Conservation (phyloP, 2,113 vertebrate species). For the Platysternon megacephalum region DNA sequence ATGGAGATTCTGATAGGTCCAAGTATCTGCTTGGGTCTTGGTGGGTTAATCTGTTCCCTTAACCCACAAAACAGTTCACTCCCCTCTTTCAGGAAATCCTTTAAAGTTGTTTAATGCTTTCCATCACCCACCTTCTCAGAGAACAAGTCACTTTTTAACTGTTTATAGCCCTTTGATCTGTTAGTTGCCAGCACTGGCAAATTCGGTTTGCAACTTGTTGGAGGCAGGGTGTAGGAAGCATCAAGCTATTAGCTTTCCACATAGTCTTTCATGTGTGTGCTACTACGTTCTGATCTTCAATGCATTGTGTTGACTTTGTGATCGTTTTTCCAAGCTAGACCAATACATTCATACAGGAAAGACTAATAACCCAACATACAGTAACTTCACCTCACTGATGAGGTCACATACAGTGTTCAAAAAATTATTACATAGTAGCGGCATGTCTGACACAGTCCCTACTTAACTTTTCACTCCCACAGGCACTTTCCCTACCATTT, state of each 20-base stretch:
- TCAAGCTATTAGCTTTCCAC: neutral
- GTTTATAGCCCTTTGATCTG: neutral
- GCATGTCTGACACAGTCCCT: rapidly evolving
- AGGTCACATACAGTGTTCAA: neutral
- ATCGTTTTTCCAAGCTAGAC: neutral
- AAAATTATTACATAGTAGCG: neutral
- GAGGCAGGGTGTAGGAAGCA: neutral
- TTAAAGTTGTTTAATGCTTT: neutral
- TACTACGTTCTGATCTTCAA: neutral
- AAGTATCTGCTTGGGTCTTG: neutral
- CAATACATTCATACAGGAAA: neutral
- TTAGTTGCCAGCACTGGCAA: neutral
- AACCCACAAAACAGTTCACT: neutral
- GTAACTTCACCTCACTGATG: neutral
- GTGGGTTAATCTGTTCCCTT: neutral
- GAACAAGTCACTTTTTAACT: neutral
- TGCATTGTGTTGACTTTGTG: neutral
- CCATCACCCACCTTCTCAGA: neutral
- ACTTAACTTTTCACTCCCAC: neutral
- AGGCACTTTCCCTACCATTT: neutral
- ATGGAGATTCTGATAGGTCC: neutral
- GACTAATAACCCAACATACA: neutral
- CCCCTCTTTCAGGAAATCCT: neutral
- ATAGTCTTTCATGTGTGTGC: neutral
- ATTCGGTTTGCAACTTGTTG: neutral